Base-by-base conservation (phyloP, 2,113 vertebrate species). In the Hemiprocne comata region DNA sequence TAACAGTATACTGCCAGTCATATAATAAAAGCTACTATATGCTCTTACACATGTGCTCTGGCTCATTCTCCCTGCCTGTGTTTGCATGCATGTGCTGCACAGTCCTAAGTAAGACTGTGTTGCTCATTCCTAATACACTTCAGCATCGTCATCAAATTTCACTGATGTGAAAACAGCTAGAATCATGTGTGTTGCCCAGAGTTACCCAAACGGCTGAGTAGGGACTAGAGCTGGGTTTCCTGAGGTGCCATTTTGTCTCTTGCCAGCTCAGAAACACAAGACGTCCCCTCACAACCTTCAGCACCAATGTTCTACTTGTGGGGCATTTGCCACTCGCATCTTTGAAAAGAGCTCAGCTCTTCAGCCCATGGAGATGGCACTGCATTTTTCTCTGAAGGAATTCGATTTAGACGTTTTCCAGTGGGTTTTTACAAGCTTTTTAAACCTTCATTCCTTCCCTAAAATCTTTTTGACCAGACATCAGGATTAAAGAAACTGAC, bases 251-350 rank as follows among this genome's bases (percentile, higher is more conserved):
- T 84, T 86, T 86, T 42, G 3, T 28, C 12, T 73, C 42, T 50
- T 65, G 44, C 21, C 18, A 18, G 11, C 50, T n/a, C 50, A 71
- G 62, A 86, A 83, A 40, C 21, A 53, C 50, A 57, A 75, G 31
- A 21, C 1, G 1, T 36, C 21, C 40, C 21, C 24, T 53, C 17
- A 1, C 60, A 62, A 28, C 19, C 25, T 10, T 54, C 74, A 33
- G 28, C n/a, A 28, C 7, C 0, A 1, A 11, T 15, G 26, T 2
- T 57, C 9, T 29, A 2, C 1, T 0, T 28, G 53, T 0, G 0
- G 24, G n/a, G 13, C 53, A 18, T 89, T 36, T 75, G 62, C 55
- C 55, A 33, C 24, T 4, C 0, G 0, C 7, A 1, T 26, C 38
- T 42, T 21, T 21, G 18, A 29, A 72, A 60, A 82, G 38, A 83